Conservation (phyloP, 2,797 vertebrate species). For the Acanthurus leucopareius region DNA sequence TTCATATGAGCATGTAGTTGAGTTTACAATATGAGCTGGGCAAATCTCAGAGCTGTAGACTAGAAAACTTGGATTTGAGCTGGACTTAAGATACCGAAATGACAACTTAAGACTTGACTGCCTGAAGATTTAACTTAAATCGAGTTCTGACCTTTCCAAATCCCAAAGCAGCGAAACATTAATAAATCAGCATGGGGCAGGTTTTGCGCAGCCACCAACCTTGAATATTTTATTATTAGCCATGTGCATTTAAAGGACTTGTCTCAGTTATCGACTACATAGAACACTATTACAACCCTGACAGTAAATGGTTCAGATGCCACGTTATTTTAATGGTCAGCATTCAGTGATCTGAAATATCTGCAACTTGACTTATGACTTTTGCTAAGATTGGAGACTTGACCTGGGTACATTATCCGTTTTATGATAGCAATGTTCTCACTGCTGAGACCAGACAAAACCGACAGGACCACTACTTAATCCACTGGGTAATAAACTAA, state of each 20-base stretch:
- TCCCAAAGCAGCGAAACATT: slow-evolving; percentile 22
- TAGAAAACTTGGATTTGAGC: neutral
- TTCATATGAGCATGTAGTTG: neutral
- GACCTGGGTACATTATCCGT: too few species aligned
- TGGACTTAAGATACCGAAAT: neutral
- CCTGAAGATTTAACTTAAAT: slow-evolving; percentile 20
- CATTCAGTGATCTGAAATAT: neutral
- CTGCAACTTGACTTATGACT: neutral
- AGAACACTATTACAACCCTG: neutral
- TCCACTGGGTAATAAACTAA: too few species aligned
- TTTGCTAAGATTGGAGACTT: too few species aligned
- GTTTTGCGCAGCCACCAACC: slow-evolving; percentile 2
- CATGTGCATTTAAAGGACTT: neutral
- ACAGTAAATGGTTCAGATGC: neutral
- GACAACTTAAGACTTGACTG: slow-evolving; percentile 1
- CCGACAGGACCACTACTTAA: too few species aligned
- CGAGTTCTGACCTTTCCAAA: slow-evolving; percentile 32
- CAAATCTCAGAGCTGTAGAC: neutral
- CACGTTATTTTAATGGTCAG: neutral
- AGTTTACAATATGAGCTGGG: neutral
- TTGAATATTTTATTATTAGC: slow-evolving; percentile 42
- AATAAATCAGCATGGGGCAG: slow-evolving; percentile 13
- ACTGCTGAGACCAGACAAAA: too few species aligned
- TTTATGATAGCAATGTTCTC: too few species aligned
- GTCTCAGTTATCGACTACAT: neutral